phyloP scores from a whole-genome alignment of 1,140 invertebrate species.

The Rhopalosiphum maidis region DNA sequence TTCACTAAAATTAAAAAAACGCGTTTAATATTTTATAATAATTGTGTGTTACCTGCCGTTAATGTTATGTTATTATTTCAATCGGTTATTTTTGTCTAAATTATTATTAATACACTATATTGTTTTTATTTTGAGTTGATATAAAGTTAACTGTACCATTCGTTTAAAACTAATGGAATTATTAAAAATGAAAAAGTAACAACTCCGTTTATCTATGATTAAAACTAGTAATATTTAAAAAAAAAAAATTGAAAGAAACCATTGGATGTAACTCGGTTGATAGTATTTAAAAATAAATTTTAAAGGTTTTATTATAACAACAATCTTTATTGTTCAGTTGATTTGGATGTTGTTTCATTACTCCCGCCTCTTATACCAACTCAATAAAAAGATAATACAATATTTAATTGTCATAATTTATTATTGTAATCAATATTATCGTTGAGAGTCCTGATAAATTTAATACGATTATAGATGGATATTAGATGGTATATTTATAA shows the following conservation, averaged over 20 bases:
- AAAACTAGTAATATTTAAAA: neutral
- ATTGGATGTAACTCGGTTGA: neutral
- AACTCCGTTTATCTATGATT: no score
- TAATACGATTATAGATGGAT: neutral
- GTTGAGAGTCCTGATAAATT: neutral
- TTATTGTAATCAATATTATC: neutral
- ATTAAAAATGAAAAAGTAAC: neutral
- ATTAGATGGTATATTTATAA: neutral
- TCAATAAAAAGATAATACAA: neutral
- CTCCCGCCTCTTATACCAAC: neutral
- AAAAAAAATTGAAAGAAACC: no score
- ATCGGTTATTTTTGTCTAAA: neutral
- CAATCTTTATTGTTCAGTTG: neutral
- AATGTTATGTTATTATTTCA: neutral
- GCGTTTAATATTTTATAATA: neutral
- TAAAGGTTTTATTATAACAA: neutral
- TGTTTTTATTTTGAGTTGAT: neutral
- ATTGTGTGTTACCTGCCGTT: neutral
- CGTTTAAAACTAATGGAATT: neutral
- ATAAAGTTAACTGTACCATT: neutral
- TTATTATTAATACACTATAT: neutral
- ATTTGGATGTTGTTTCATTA: neutral
- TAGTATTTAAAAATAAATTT: neutral
- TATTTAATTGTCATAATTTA: neutral
- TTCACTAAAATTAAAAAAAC: neutral